Conservation (phyloP, 2,113 vertebrate species). For the Pogonocichla stellata region DNA sequence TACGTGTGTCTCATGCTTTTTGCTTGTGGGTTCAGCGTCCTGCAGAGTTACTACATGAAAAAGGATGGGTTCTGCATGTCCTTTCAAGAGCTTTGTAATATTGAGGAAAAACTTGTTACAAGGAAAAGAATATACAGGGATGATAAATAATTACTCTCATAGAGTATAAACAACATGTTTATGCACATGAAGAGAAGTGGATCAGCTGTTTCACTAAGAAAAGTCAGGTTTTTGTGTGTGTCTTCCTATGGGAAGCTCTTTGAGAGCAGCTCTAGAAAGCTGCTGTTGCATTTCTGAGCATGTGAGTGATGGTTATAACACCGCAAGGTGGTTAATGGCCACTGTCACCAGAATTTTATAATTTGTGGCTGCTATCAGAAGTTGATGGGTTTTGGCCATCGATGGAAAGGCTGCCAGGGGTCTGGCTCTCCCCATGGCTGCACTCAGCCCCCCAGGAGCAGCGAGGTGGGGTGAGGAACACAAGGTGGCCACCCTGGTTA, state of each 20-base stretch:
- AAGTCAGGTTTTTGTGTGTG: background rate
- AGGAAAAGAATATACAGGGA: background rate
- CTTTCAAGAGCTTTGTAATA: background rate
- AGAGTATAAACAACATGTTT: background rate
- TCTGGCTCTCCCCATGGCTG: background rate
- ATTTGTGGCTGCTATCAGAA: background rate
- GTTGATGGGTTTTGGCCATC: background rate
- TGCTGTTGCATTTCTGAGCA: background rate
- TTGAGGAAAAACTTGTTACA: background rate
- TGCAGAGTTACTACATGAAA: background rate
- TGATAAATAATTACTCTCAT: background rate
- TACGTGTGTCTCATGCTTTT: background rate
- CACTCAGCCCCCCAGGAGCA: background rate
- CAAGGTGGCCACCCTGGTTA: background rate
- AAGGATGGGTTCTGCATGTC: background rate
- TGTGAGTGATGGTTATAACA: fast-evolving
- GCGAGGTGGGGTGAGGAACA: background rate
- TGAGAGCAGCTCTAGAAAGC: background rate
- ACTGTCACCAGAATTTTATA: background rate
- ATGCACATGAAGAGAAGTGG: background rate
- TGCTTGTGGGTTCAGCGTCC: background rate
- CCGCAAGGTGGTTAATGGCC: background rate
- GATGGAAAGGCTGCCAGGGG: fast-evolving
- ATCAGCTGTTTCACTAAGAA: background rate
- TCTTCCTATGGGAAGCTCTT: background rate